Conservation (phyloP, 2,797 vertebrate genomes). For the Enteromius mattozi region DNA sequence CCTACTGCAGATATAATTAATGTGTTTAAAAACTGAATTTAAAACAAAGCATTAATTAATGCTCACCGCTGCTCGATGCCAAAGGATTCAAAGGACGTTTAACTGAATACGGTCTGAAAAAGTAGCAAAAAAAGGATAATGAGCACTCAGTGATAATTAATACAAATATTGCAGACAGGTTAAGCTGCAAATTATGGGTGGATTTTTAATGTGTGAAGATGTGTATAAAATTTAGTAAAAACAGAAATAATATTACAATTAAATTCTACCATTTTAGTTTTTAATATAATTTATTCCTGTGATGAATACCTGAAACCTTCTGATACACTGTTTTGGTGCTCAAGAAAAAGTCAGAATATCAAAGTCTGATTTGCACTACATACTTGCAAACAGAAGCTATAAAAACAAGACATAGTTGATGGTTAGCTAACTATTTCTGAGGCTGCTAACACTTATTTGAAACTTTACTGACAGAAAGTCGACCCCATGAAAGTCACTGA, state of each 20-base stretch:
- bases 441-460: not conserved
- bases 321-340: not conserved
- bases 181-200: not conserved
- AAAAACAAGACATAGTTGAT: not conserved
- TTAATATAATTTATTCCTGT: not conserved
- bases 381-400: not conserved
- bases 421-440: not conserved
- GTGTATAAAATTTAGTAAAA: not conserved
- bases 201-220: not conserved
- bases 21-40: not conserved
- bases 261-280: not conserved
- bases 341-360: not conserved
- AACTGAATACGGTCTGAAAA: constrained; percentile 84
- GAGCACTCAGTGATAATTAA: not conserved
- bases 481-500: not conserved
- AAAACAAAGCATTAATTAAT: not conserved
- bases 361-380: not conserved
- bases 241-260: not conserved
- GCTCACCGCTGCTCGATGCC: constrained; percentile 64
- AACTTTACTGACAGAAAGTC: not conserved
- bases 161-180: not conserved
- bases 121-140: not conserved
- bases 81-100: constrained; percentile 86
- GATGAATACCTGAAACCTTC: not conserved
- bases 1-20: not conserved